Evolutionary conservation across 1,140 invertebrate genomes (phyloP).

Genomic region (Pseudomyrmex sp.): DNA sequence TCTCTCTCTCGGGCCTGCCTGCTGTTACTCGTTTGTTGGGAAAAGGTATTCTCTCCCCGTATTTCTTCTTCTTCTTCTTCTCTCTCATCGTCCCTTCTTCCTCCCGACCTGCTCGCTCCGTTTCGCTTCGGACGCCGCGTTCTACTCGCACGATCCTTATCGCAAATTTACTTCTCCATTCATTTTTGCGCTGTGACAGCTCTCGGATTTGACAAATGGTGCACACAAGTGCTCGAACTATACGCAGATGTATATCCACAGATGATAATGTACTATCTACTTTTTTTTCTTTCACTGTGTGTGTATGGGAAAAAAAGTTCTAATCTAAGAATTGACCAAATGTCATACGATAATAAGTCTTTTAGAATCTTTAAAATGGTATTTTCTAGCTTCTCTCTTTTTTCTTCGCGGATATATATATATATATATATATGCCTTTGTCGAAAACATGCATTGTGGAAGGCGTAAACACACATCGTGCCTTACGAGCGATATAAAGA

Average conservation of each 20-base stretch:
- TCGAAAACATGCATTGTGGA: too few species aligned
- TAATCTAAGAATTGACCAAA: neutral
- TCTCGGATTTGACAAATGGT: neutral
- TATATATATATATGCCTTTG: too few species aligned
- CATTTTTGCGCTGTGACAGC: neutral
- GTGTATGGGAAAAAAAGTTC: neutral
- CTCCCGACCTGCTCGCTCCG: neutral
- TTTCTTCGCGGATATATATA: too few species aligned
- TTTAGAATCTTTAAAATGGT: too few species aligned
- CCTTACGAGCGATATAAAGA: too few species aligned
- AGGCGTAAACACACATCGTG: too few species aligned
- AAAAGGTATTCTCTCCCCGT: conserved; percentile 51
- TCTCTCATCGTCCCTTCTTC: neutral
- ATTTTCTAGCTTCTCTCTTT: too few species aligned
- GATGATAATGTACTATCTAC: neutral
- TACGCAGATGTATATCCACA: neutral
- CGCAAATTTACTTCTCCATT: conserved; percentile 8
- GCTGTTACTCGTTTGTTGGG: conserved; percentile 59
- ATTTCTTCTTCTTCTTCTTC: conserved; percentile 13
- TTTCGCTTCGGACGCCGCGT: conserved; percentile 15
- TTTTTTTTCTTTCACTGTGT: neutral
- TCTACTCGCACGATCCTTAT: conserved; percentile 26
- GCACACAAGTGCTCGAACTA: neutral
- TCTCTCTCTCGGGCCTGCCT: conserved; percentile 59
- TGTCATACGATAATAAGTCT: too few species aligned